Base-by-base conservation (phyloP, 2,797 vertebrate genomes). In the Myotis daubentonii region DNA sequence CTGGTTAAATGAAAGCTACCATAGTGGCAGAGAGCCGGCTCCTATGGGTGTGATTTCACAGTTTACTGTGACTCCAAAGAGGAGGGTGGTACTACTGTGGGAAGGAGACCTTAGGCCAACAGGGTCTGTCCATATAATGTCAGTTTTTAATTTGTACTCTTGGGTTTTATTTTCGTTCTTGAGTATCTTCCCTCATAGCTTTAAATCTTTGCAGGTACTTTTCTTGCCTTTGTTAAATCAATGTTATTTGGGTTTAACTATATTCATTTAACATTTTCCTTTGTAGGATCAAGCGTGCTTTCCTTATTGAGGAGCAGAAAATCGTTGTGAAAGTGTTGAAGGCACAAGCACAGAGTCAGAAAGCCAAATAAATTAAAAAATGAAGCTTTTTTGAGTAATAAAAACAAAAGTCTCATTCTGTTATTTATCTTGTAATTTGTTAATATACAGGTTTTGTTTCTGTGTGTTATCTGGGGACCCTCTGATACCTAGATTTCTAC, bases 281-380 rank as follows among this genome's bases (percentile, higher is more conserved):
- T 84, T 95, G 22, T 96, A 99, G 99, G 98, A 99, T 99, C 98
- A 99, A 99, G 98, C 98, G 99, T 93, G 99, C 99, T 98, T 99
- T 99, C 98, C 99, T 99, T 95, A 99, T 99, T 92, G 99, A 99
- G 98, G 99, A 99, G 98, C 99, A 99, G 99, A 99, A 99, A 98
- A 99, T 99, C 0, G 99, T 99, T 6, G 99, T 99, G 97, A 99
- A 99, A 98, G 99, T 99, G 94, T 98, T 99, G 78, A 99, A 99
- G 98, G 99, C 99, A 96, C 99, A 99, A 98, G 99, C 99, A 98
- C 99, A 99, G 98, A 99, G 99, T 98, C 99, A 99, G 98, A 99
- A 99, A 98, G 98, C 99, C 19, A 99, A 99, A 98, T 99, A 99
- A 99, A 98, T 62, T 62, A 15, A 3, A 94, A 95, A 97, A 92